Conservation (phyloP, 2,888 invertebrate genomes). For the Steinernema hermaphroditum region DNA sequence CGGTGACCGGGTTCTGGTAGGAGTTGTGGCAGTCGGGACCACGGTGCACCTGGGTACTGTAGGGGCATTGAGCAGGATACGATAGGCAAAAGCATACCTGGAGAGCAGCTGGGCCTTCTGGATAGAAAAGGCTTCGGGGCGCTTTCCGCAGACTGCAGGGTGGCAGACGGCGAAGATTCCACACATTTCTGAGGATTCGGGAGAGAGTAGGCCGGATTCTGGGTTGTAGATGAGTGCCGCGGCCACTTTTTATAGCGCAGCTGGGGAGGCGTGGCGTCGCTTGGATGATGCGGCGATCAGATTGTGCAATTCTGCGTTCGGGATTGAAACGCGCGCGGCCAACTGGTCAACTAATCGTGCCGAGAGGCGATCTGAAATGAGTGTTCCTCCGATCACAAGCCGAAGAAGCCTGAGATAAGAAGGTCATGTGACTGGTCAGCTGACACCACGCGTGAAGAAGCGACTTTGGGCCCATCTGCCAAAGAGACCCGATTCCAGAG, state of each 20-base stretch:
- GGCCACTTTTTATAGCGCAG: too few relatives aligned
- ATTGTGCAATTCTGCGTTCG: slow-evolving; percentile 22
- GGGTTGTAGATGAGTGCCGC: too few relatives aligned
- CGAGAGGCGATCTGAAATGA: too few relatives aligned
- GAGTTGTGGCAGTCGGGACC: slow-evolving; percentile 62
- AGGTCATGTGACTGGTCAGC: too few relatives aligned
- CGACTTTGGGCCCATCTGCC: too few relatives aligned
- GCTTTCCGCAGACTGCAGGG: slow-evolving; percentile 38
- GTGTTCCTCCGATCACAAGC: too few relatives aligned
- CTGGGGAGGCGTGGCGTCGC: slow-evolving; percentile 17
- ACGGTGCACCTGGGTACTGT: slow-evolving; percentile 57
- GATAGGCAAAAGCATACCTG: slow-evolving; percentile 37
- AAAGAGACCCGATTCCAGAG: too few relatives aligned
- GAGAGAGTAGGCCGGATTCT: too few relatives aligned
- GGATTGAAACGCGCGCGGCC: neutral
- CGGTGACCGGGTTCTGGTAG: slow-evolving; percentile 54
- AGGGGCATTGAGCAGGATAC: slow-evolving; percentile 16
- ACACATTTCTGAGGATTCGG: slow-evolving; percentile 52
- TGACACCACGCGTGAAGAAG: too few relatives aligned
- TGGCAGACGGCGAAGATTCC: slow-evolving; percentile 64
- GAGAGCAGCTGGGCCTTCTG: slow-evolving; percentile 53
- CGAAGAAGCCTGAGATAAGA: too few relatives aligned
- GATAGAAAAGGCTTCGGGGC: slow-evolving; percentile 41
- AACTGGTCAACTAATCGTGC: slow-evolving; percentile 3
- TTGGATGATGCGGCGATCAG: slow-evolving; percentile 5